phyloP scores from a whole-genome alignment of 2,888 invertebrate genomes.

The Parasteatoda lunata region DNA sequence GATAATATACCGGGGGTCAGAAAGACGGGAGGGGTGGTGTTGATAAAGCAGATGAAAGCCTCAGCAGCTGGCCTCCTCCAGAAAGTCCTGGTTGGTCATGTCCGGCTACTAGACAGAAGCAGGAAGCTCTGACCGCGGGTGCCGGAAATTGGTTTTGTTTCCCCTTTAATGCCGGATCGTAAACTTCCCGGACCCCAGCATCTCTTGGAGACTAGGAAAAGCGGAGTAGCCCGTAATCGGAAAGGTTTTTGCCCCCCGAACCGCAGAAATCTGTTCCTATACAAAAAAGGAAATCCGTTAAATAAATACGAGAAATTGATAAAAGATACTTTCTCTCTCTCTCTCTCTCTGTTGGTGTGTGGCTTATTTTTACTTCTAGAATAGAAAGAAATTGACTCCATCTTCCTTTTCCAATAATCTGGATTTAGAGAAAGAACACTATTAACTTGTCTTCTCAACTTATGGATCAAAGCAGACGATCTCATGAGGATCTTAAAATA shows the following conservation, averaged over 20 bases:
- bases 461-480: too few species aligned
- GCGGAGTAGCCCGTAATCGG: conserved; percentile 25
- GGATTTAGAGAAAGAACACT: too few species aligned
- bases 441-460: too few species aligned
- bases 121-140: conserved; percentile 65
- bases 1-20: too few species aligned
- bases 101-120: conserved; percentile 11
- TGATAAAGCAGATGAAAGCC: conserved; percentile 19
- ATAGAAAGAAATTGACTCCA: too few species aligned
- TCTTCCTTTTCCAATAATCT: too few species aligned
- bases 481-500: too few species aligned
- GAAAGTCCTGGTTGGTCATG: conserved; percentile 29
- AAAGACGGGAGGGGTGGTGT: too few species aligned
- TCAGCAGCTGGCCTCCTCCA: conserved; percentile 54
- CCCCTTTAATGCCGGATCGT: conserved; percentile 59
- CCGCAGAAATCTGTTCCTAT: not conserved
- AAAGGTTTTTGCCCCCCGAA: conserved; percentile 34
- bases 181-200: conserved; percentile 31
- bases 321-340: not conserved
- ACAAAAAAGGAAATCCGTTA: conserved; percentile 50
- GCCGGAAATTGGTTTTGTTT: conserved; percentile 67
- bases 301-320: conserved; percentile 29
- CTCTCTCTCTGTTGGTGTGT: too few species aligned
- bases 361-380: too few species aligned
- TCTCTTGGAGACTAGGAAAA: not conserved